These are phyloP conservation scores for Ichneumon xanthorius DNA, from an alignment of 2,888 invertebrate genomes.

Conservation along the genomic window DNA sequence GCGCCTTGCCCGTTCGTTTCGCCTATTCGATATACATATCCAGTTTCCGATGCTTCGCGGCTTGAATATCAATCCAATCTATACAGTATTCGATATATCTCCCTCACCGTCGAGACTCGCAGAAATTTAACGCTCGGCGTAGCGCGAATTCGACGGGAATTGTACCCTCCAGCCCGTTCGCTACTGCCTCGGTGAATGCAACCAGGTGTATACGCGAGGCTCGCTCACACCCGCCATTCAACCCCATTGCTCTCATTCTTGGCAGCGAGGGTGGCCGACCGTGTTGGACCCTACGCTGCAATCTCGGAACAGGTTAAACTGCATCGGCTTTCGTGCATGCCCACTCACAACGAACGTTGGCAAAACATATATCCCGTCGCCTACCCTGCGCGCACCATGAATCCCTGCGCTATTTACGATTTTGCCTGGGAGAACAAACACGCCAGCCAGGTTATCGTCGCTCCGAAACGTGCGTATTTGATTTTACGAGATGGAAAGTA, in stretches of 20 bases:
- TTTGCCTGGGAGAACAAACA: constrained; percentile 50
- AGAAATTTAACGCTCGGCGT: constrained; percentile 56
- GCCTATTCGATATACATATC: background rate
- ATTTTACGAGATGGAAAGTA: constrained; percentile 8
- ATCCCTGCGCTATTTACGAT: constrained; percentile 67
- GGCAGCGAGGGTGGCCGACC: constrained; percentile 5
- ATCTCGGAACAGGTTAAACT: constrained; percentile 26
- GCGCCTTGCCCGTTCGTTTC: background rate
- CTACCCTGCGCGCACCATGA: background rate
- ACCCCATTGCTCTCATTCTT: constrained; percentile 29
- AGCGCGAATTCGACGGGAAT: constrained; percentile 56
- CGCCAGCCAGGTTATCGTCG: constrained; percentile 39
- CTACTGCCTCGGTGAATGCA: constrained; percentile 1
- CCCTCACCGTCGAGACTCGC: constrained; percentile 33
- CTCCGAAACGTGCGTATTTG: constrained; percentile 27
- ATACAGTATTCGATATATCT: constrained; percentile 24
- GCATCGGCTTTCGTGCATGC: constrained; percentile 35
- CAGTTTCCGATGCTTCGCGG: background rate
- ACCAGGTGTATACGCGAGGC: background rate
- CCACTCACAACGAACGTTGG: constrained; percentile 12
- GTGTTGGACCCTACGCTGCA: constrained; percentile 9
- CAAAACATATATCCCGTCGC: background rate
- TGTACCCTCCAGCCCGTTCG: constrained; percentile 43
- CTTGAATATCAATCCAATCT: constrained; percentile 59
- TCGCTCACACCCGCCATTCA: background rate